Evolutionary conservation across 2,888 invertebrate genomes (phyloP).

Genomic region (Melitaea athalia): DNA sequence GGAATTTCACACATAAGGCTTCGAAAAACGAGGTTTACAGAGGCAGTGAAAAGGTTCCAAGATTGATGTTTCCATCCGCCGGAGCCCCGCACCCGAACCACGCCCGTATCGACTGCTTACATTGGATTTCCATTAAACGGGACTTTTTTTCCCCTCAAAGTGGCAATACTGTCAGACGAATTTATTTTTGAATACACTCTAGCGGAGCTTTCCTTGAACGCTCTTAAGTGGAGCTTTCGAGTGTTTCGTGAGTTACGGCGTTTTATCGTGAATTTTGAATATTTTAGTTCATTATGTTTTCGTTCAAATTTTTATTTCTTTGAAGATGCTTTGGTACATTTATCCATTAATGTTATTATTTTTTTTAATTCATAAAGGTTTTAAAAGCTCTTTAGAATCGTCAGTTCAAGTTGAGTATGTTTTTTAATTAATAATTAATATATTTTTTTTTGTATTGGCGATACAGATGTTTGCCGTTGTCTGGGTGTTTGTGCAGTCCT

Average conservation of each 20-base stretch:
- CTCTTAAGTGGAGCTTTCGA: neutral
- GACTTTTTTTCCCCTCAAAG: neutral
- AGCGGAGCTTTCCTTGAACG: neutral
- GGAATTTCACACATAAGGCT: conserved; percentile 3
- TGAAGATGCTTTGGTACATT: neutral
- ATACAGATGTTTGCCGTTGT: too few relatives aligned
- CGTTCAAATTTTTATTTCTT: neutral
- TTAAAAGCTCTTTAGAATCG: too few relatives aligned
- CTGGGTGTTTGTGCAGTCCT: too few relatives aligned
- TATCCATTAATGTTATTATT: too few relatives aligned
- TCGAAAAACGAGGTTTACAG: neutral
- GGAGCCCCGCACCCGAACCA: neutral
- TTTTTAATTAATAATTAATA: too few relatives aligned
- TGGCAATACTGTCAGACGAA: neutral
- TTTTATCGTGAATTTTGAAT: neutral
- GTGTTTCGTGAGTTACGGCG: neutral
- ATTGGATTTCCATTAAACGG: conserved; percentile 6
- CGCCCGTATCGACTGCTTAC: conserved; percentile 1
- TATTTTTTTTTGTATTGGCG: too few relatives aligned
- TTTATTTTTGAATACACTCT: conserved; percentile 2
- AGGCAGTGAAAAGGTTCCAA: neutral
- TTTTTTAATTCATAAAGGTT: too few relatives aligned
- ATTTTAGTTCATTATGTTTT: neutral
- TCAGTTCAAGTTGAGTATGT: too few relatives aligned
- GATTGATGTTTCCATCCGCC: neutral